Evolutionary conservation across 2,797 vertebrate genomes (phyloP).

Genomic region (Thaleichthys pacificus): DNA sequence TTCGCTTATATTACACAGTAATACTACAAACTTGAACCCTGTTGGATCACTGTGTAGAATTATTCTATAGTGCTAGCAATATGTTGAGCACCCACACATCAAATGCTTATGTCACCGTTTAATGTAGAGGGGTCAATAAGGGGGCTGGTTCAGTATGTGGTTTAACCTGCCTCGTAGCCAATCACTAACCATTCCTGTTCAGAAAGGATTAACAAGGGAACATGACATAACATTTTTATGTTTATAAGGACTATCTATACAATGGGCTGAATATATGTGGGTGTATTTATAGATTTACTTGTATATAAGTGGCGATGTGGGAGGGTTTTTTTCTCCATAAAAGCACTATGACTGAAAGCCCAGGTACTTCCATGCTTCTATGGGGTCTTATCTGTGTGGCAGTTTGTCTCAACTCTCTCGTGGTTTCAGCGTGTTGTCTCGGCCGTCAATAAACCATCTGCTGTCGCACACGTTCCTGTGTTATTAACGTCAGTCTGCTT

Average conservation of each 20-base stretch:
- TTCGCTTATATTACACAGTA: too few relatives aligned
- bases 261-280: not conserved
- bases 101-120: too few relatives aligned
- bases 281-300: not conserved
- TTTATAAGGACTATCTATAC: not conserved
- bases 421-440: constrained; percentile 37
- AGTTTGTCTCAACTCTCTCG: constrained; percentile 39
- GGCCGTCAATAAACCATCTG: constrained; percentile 52
- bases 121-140: too few relatives aligned
- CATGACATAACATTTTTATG: not conserved
- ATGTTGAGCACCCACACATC: too few relatives aligned
- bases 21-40: too few relatives aligned
- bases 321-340: not conserved
- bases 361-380: not conserved
- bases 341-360: too few relatives aligned
- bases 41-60: too few relatives aligned
- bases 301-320: constrained; percentile 26
- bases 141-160: too few relatives aligned
- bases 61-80: too few relatives aligned
- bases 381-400: constrained; percentile 34
- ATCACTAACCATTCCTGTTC: too few relatives aligned
- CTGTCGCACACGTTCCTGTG: constrained; percentile 38
- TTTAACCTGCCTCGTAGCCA: too few relatives aligned
- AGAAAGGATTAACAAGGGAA: not conserved
- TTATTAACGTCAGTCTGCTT: constrained; percentile 58